Base-by-base conservation (phyloP, 1,140 invertebrate genomes). In the Drosophila arawakana region DNA sequence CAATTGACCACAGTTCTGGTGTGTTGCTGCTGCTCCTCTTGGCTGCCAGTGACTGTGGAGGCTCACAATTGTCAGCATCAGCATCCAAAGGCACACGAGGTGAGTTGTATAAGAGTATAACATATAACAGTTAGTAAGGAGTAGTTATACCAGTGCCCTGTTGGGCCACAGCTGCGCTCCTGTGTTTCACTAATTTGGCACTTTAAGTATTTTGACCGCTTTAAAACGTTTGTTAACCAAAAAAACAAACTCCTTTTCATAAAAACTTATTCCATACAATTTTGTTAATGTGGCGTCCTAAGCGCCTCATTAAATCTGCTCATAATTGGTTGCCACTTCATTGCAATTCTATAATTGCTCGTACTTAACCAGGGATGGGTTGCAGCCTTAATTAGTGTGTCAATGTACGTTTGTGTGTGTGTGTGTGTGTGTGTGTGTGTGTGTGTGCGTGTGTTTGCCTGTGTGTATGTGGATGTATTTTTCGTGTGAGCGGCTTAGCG, bases 11-110 rank as follows among this genome's bases (percentile, higher is more conserved):
- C 60, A 9, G 49, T 54, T 35, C 18, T 46, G 41, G 30, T 49
- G 47, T 47, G 30, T 25, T 50, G 73, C 52, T 67, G 43, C 50
- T 78, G 61, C 67, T 50, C 37, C 66, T 61, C 25, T 63, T 79
- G 63, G 76, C 58, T 73, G 15, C 35, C 52, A 44, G 69, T 59
- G 15, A 35, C 52, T 46, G 69, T 59, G 30, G 46, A 52, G 37
- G 81, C 81, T 34, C 90, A 92, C 73, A 91, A 91, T 62, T 92
- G 91, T 62, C 90, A 91, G 58, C 91, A 92, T 47, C 84, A 86
- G 50, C 90, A 92, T 76, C 91, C 91, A 10, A 92, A 91, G 62
- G 90, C 90, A 8, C 81, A 92, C 41, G 91, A 92, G 88, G 91
- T 91, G 76, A 85, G 90, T 89, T 30, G 25, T 30, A 30, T 30